Conservation (phyloP, 2,797 vertebrate species). For the Sebastes melanostomus region DNA sequence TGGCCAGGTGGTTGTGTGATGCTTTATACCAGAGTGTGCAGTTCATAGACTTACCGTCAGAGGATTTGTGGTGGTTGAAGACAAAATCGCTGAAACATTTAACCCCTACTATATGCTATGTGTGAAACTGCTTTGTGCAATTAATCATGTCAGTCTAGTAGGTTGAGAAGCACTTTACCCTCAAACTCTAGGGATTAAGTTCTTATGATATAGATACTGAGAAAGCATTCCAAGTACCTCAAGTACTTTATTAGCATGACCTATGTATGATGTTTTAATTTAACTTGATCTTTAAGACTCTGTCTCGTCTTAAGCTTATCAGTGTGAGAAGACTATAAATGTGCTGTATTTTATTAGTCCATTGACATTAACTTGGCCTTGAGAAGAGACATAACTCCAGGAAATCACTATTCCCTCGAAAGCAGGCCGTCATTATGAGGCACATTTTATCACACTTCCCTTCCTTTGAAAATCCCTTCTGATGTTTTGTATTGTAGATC, state of each 20-base stretch:
- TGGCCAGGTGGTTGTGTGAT: neutral
- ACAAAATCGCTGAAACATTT: neutral
- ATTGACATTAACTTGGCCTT: conserved; percentile 40
- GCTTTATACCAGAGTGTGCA: neutral
- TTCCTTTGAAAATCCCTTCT: conserved; percentile 25
- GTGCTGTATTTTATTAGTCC: conserved; percentile 26
- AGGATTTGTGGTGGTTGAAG: neutral
- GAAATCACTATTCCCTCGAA: conserved; percentile 25
- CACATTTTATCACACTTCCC: conserved; percentile 24
- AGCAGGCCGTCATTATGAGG: conserved; percentile 15
- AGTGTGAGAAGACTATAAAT: conserved; percentile 28
- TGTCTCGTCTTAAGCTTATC: neutral
- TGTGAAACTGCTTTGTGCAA: neutral
- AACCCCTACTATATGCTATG: neutral
- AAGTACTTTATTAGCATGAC: conserved; percentile 2
- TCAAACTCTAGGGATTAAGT: conserved; percentile 12
- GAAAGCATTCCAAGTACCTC: conserved; percentile 9
- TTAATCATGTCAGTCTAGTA: neutral
- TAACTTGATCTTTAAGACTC: conserved; percentile 26
- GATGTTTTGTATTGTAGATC: neutral
- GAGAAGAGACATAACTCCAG: conserved; percentile 6
- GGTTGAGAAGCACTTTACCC: neutral
- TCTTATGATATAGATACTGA: neutral
- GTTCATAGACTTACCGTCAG: neutral
- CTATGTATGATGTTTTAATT: conserved; percentile 35